Evolutionary conservation across 53 echinoderm and acorn worm genomes (phyloP).

Genomic region (Zoroaster sp.): DNA sequence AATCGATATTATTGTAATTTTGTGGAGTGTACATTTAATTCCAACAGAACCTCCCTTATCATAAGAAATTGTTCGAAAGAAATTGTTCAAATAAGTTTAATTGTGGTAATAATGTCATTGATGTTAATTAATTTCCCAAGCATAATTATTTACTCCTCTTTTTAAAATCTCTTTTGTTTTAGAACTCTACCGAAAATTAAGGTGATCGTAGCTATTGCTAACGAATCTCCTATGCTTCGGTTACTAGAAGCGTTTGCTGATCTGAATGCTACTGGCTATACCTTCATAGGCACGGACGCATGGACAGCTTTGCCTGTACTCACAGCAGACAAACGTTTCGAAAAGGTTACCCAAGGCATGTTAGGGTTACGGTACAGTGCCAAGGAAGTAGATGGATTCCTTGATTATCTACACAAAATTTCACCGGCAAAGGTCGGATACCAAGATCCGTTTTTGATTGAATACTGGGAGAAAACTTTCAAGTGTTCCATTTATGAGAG

Average conservation of each 20-base stretch:
- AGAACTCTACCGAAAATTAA: slow-evolving; percentile 72
- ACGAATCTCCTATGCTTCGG: slow-evolving; percentile 74
- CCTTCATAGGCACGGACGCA: slow-evolving; percentile 83
- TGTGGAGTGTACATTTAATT: too few species aligned
- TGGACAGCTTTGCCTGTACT: slow-evolving; percentile 76
- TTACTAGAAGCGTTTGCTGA: slow-evolving; percentile 71
- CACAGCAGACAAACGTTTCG: slow-evolving; percentile 22
- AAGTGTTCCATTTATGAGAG: slow-evolving; percentile 49
- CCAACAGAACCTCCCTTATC: too few species aligned
- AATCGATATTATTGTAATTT: too few species aligned
- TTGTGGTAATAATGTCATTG: too few species aligned
- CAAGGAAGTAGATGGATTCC: slow-evolving; percentile 24
- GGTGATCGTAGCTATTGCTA: slow-evolving; percentile 81
- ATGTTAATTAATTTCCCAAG: too few species aligned
- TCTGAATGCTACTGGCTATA: slow-evolving; percentile 75
- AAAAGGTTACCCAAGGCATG: slow-evolving; percentile 77
- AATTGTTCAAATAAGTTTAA: too few species aligned
- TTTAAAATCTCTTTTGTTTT: background rate
- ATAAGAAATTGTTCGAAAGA: too few species aligned
- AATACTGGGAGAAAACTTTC: slow-evolving; percentile 78
- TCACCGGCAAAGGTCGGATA: slow-evolving; percentile 26
- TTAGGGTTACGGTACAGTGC: slow-evolving; percentile 69
- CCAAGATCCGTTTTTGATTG: slow-evolving; percentile 77
- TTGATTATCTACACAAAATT: slow-evolving; percentile 49
- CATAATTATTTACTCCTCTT: too few species aligned